Base-by-base conservation (phyloP, 2,888 invertebrate species). In the Macropis europaea region DNA sequence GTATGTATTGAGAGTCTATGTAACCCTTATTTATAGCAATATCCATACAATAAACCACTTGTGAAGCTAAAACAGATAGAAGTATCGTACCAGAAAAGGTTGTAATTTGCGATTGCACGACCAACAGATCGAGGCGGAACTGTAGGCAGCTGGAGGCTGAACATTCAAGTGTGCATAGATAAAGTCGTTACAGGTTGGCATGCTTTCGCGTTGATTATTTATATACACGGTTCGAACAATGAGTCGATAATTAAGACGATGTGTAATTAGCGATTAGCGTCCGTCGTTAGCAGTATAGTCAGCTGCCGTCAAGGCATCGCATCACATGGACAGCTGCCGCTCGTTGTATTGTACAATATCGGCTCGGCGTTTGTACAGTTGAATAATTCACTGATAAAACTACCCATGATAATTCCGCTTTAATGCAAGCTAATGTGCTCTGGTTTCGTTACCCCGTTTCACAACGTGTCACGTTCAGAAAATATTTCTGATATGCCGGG, bases 181-280 rank as follows among this genome's bases (percentile, higher is more conserved):
- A 38, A 24, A 56, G 30, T 47, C 36, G 52, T 43, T 26, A 17
- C 53, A 13, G 66, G 69, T 59, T 47, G 30, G n/a, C 11, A 42
- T 38, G 40, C 22, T 28, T 54, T 36, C 43, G 19, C 26, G 19
- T 34, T 6, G 19, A 50, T 70, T 81, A 79, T 79, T 81, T 78
- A 77, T 78, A 61, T n/a, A 38, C 30, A 22, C 42, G 52, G 42
- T 48, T 28, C 57, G 68, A 63, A 78, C 81, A 79, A 83, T 79
- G 76, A 77, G 77, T 45, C 77, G 82, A 82, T 85, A 85, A 84
- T 85, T 83, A 82, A 79, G 78, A 74, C 73, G 62, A 74, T 76
- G 73, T 80, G 79, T 82, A 85, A 84, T 85, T 77, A 81, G 70
- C 75, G 81, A 84, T 84, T 84, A 85, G 75, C 76, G 73, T 63